Conservation (phyloP, 2,797 vertebrate species). For the Ara ararauna region DNA sequence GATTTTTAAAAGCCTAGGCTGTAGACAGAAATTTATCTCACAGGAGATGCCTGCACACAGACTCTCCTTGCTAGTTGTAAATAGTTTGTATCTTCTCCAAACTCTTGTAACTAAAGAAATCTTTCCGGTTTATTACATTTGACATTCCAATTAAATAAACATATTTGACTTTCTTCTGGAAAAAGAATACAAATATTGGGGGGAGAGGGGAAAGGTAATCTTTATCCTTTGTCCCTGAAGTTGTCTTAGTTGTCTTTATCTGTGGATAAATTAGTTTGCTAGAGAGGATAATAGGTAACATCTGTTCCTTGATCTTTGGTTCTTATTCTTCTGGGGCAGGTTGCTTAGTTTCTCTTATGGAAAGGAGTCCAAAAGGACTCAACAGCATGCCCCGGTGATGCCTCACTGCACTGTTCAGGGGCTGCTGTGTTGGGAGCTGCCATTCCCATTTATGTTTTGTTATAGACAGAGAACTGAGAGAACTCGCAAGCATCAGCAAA, state of each 20-base stretch:
- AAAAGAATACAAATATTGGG: background rate
- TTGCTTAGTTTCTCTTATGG: background rate
- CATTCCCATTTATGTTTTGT: background rate
- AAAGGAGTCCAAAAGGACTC: background rate
- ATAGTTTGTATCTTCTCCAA: background rate
- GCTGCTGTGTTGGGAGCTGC: background rate
- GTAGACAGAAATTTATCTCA: background rate
- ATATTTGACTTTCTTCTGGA: background rate
- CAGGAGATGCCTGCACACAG: background rate
- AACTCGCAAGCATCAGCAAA: background rate
- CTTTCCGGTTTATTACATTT: background rate
- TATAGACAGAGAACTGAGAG: background rate
- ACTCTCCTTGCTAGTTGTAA: background rate
- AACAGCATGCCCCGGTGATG: rapidly evolving
- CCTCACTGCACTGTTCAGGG: background rate
- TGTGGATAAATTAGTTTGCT: background rate
- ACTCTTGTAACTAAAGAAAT: background rate
- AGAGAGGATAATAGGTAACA: background rate
- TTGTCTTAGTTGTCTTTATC: background rate
- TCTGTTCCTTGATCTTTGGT: background rate
- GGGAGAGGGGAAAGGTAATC: rapidly evolving
- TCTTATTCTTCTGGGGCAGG: background rate
- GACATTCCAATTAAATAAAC: background rate
- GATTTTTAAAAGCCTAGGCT: background rate
- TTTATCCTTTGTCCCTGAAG: background rate